Evolutionary conservation across 2,888 invertebrate species (phyloP).

Genomic region (Halictus quadricinctus): DNA sequence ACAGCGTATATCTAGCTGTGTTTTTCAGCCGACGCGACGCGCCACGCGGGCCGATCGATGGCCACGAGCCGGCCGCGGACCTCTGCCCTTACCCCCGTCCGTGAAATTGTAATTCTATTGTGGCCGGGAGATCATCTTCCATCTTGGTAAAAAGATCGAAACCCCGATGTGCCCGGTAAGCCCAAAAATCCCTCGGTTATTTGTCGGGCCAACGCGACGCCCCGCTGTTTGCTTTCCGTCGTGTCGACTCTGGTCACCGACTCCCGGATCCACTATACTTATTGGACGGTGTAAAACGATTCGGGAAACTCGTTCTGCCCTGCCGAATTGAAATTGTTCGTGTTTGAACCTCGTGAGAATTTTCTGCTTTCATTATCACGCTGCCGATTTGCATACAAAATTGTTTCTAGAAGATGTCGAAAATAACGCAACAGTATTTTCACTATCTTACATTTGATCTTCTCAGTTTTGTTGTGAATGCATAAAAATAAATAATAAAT

Average conservation of each 20-base stretch:
- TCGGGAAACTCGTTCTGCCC: not conserved
- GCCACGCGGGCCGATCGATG: slow-evolving; percentile 30
- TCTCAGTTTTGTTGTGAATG: not conserved
- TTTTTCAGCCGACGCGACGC: slow-evolving; percentile 41
- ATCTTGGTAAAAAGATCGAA: not conserved
- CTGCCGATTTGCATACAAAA: not conserved
- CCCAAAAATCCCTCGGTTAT: not conserved
- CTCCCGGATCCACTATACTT: not conserved
- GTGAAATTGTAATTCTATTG: slow-evolving; percentile 10
- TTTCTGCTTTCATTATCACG: not conserved
- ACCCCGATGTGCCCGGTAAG: not conserved
- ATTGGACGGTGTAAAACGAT: not conserved
- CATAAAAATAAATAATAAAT: not conserved
- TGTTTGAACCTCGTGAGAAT: not conserved
- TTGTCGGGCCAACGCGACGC: not conserved
- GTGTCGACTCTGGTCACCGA: not conserved
- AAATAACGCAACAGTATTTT: too few relatives aligned
- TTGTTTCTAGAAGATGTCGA: not conserved
- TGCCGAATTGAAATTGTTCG: not conserved
- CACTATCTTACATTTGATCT: not conserved
- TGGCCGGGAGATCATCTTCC: not conserved
- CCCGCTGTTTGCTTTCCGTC: not conserved
- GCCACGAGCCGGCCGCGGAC: slow-evolving; percentile 38
- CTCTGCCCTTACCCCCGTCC: not conserved
- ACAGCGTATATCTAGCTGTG: slow-evolving; percentile 70